These are phyloP conservation scores for Narcine bancroftii DNA, from an alignment of 2,113 vertebrate genomes.

Conservation along the genomic window DNA sequence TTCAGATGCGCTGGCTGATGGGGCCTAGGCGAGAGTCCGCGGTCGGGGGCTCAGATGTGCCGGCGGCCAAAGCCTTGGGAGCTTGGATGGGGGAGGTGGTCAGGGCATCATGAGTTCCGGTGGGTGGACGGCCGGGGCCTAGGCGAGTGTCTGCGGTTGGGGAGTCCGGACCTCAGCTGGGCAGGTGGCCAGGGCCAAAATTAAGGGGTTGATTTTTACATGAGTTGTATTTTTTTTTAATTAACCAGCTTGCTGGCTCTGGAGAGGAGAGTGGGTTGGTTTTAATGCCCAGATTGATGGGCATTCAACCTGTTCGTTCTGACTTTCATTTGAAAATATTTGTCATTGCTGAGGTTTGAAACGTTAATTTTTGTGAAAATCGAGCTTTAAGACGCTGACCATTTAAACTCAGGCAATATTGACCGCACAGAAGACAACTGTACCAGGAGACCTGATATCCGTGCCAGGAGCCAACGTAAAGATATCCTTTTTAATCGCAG, in stretches of 20 bases:
- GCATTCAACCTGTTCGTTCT: not conserved
- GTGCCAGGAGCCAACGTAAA: conserved; percentile 66
- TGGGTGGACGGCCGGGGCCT: too few species aligned
- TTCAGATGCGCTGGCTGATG: too few species aligned
- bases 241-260: not conserved
- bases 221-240: too few species aligned
- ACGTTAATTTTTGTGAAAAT: not conserved
- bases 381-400: conserved; percentile 9
- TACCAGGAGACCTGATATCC: conserved; percentile 61
- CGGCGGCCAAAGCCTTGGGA: too few species aligned
- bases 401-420: conserved; percentile 54
- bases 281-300: not conserved
- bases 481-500: conserved; percentile 61
- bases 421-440: conserved; percentile 62
- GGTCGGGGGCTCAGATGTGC: too few species aligned
- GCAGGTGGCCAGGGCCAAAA: too few species aligned
- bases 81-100: too few species aligned
- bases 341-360: not conserved
- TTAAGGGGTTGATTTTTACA: too few species aligned
- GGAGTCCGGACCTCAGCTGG: too few species aligned
- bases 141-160: too few species aligned
- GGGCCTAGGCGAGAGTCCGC: too few species aligned
- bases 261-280: not conserved
- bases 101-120: too few species aligned
- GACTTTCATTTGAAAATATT: not conserved